These are phyloP conservation scores for Drosophila setosimentum DNA, from an alignment of 2,888 invertebrate species.

Conservation along the genomic window DNA sequence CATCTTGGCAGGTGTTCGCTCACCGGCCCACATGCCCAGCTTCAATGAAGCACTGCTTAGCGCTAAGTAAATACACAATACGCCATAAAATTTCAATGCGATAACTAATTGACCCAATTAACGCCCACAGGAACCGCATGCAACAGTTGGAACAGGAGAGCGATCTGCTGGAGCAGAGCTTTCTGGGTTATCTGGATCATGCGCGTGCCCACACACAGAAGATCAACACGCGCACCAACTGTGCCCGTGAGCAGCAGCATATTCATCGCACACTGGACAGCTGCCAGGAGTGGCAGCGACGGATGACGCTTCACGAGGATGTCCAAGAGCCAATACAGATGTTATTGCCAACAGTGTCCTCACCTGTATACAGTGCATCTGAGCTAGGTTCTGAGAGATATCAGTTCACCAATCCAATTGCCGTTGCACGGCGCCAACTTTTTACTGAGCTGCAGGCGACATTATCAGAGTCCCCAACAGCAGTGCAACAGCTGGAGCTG, in stretches of 20 bases:
- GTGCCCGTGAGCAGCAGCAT: constrained; percentile 51
- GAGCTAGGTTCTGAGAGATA: constrained; percentile 61
- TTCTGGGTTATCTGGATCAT: constrained; percentile 79
- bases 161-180: constrained; percentile 81
- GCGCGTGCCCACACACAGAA: constrained; percentile 54
- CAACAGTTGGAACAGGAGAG: constrained; percentile 83
- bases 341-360: not conserved
- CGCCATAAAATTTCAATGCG: not conserved
- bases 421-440: constrained; percentile 57
- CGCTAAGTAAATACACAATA: constrained; percentile 52
- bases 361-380: constrained; percentile 33
- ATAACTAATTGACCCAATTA: not conserved
- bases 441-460: constrained; percentile 37
- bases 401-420: constrained; percentile 67
- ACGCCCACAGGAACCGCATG: constrained; percentile 75
- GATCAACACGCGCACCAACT: constrained; percentile 47
- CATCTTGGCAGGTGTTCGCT: not conserved
- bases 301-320: constrained; percentile 35
- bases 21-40: constrained; percentile 8
- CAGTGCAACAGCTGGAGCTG: constrained; percentile 1
- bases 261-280: constrained; percentile 46
- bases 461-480: not conserved
- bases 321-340: not conserved
- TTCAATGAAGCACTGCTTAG: constrained; percentile 60
- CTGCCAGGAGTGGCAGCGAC: constrained; percentile 44